phyloP scores from a whole-genome alignment of 2,888 invertebrate genomes.

The Cenopis cana region DNA sequence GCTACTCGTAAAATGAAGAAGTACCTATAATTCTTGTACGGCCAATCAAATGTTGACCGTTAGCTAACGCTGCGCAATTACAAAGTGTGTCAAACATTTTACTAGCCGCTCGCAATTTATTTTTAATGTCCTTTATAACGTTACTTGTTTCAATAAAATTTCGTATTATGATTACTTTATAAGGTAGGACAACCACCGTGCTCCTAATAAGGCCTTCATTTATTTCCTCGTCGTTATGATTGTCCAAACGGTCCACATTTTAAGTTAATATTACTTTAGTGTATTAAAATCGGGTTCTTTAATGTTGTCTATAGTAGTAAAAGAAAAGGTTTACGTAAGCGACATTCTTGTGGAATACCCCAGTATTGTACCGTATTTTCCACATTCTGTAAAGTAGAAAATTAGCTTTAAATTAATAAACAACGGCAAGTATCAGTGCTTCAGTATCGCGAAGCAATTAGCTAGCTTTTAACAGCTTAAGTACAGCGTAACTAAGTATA shows the following conservation, averaged over 20 bases:
- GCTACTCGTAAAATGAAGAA: slow-evolving; percentile 12
- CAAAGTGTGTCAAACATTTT: slow-evolving; percentile 32
- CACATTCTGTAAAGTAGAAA: not conserved
- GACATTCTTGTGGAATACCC: no score
- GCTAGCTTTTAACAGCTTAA: not conserved
- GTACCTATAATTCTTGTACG: slow-evolving; percentile 21
- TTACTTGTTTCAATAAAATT: slow-evolving; percentile 13
- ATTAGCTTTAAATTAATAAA: not conserved
- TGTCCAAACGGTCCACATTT: no score
- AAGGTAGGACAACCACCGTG: no score
- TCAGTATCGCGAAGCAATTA: slow-evolving; percentile 14
- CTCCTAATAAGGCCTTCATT: no score
- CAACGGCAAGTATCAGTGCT: not conserved
- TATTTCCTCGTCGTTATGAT: no score
- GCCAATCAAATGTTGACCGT: slow-evolving; percentile 32
- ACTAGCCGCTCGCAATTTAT: slow-evolving; percentile 25
- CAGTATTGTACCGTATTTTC: not conserved
- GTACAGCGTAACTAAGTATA: not conserved
- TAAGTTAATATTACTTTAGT: no score
- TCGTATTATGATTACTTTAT: not conserved
- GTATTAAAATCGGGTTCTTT: no score
- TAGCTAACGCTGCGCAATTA: slow-evolving; percentile 31
- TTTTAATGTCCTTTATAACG: not conserved
- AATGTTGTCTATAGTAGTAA: no score
- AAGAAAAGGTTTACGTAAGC: no score